These are phyloP conservation scores for Corvus cornix DNA, from an alignment of 2,113 vertebrate species.

Conservation along the genomic window DNA sequence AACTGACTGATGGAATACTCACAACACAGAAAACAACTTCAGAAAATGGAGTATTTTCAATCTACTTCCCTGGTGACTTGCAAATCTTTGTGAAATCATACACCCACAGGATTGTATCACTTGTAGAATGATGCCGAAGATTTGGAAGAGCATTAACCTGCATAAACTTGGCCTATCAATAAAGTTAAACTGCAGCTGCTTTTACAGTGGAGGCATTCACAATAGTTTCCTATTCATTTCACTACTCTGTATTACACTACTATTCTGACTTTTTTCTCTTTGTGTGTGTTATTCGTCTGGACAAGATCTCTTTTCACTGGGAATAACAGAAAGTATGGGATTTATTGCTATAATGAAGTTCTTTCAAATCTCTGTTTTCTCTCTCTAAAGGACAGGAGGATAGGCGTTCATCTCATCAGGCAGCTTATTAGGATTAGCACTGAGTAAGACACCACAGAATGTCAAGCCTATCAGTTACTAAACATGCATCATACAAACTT, in stretches of 20 bases:
- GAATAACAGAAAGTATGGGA: constrained; percentile 71
- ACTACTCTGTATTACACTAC: background rate
- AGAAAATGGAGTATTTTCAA: background rate
- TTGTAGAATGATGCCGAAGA: background rate
- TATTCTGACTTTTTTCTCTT: background rate
- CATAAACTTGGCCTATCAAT: background rate
- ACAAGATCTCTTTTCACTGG: constrained; percentile 68
- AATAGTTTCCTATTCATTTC: constrained; percentile 29
- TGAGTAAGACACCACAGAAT: constrained; percentile 81
- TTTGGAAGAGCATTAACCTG: background rate
- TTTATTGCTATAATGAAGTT: constrained; percentile 79
- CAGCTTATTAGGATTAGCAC: constrained; percentile 83
- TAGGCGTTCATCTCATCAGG: constrained; percentile 76
- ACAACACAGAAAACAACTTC: background rate
- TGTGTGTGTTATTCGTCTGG: constrained; percentile 55
- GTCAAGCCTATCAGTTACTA: constrained; percentile 82
- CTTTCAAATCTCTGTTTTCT: constrained; percentile 75
- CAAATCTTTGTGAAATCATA: background rate
- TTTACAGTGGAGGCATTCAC: background rate
- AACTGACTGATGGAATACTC: background rate
- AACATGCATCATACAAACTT: constrained; percentile 84
- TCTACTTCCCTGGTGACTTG: background rate
- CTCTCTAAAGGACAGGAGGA: constrained; percentile 74
- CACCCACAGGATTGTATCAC: background rate
- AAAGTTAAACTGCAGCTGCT: constrained; percentile 33